Evolutionary conservation across 1,140 invertebrate species (phyloP).

Genomic region (Contarinia nasturtii): DNA sequence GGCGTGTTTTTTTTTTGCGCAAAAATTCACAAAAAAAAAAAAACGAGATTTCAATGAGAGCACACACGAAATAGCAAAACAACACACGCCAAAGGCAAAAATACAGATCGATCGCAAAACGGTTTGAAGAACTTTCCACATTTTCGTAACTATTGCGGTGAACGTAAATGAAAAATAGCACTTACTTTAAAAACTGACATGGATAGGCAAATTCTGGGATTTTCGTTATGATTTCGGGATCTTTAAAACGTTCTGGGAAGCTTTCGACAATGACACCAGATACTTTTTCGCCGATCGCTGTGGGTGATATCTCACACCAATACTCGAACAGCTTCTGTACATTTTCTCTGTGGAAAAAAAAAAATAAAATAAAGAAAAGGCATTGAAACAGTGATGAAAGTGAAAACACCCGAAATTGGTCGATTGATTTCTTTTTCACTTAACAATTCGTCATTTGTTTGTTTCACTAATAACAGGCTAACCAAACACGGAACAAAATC

Average conservation of each 20-base stretch:
- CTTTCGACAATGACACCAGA: constrained; percentile 46
- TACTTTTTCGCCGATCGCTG: constrained; percentile 28
- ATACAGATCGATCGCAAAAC: no score
- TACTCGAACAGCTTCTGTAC: constrained; percentile 68
- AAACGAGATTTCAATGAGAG: not conserved
- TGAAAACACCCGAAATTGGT: no score
- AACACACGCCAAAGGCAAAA: no score
- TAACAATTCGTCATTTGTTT: no score
- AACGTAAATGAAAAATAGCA: constrained; percentile 6
- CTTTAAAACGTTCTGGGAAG: constrained; percentile 46
- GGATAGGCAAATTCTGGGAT: constrained; percentile 72
- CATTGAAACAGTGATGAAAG: no score
- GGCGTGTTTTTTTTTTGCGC: not conserved
- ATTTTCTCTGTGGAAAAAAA: constrained; percentile 45
- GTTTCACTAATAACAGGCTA: not conserved
- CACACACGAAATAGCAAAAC: constrained; percentile 7
- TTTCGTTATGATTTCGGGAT: constrained; percentile 52
- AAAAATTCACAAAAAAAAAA: not conserved
- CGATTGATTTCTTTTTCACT: no score
- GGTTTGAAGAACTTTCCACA: no score
- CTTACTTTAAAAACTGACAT: constrained; percentile 56
- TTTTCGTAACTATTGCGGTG: no score
- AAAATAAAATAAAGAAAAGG: not conserved
- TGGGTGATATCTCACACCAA: constrained; percentile 55
- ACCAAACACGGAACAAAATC: constrained; percentile 5